Conservation (phyloP, 2,888 invertebrate genomes). For the Drosophila koepferae region DNA sequence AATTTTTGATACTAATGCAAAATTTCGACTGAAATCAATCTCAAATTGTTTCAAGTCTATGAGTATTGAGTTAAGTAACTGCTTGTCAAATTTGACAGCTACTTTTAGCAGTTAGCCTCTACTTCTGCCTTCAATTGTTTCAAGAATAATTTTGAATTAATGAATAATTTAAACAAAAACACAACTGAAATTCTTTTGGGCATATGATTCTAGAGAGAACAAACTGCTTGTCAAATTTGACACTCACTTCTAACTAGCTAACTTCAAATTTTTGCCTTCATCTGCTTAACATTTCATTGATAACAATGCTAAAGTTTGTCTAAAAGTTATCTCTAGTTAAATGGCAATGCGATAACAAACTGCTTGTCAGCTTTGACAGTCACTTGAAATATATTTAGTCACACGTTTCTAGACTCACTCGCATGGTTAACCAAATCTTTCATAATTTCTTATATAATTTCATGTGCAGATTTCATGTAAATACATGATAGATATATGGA, state of each 20-base stretch:
- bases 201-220: not conserved
- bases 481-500: constrained; percentile 1
- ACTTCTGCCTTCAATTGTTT: not conserved
- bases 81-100: constrained; percentile 1
- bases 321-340: too few relatives aligned
- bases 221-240: constrained; percentile 2
- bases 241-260: too few relatives aligned
- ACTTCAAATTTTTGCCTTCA: too few relatives aligned
- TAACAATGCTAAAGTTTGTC: too few relatives aligned
- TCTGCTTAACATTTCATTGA: too few relatives aligned
- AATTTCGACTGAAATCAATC: too few relatives aligned
- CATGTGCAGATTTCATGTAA: constrained; percentile 18
- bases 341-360: not conserved
- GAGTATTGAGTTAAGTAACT: not conserved
- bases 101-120: not conserved
- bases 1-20: too few relatives aligned
- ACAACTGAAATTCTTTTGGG: too few relatives aligned
- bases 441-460: constrained; percentile 9
- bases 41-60: too few relatives aligned
- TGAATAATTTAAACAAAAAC: too few relatives aligned
- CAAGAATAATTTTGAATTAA: not conserved
- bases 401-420: not conserved
- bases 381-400: not conserved
- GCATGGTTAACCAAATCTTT: not conserved
- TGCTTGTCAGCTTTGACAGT: constrained; percentile 3